phyloP scores from a whole-genome alignment of 2,888 invertebrate genomes.

The Phanerotoma sp. region DNA sequence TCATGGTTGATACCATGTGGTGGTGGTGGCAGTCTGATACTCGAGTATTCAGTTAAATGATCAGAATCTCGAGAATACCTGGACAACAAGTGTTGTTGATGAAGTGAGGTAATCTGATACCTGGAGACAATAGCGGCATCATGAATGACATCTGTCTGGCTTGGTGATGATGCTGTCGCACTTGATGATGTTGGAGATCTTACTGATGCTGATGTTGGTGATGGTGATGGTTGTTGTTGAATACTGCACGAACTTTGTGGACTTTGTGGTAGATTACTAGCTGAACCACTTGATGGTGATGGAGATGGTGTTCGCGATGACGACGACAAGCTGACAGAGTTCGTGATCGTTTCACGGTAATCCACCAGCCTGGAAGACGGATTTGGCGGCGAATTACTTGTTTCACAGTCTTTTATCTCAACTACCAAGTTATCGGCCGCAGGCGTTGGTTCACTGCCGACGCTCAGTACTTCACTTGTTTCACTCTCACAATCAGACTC shows the following conservation, averaged over 20 bases:
- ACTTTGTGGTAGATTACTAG: constrained; percentile 43
- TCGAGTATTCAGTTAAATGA: constrained; percentile 41
- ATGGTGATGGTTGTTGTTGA: constrained; percentile 50
- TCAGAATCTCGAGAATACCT: constrained; percentile 41
- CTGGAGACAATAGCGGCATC: constrained; percentile 46
- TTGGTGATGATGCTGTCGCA: constrained; percentile 52
- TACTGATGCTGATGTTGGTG: constrained; percentile 51
- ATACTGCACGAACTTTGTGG: constrained; percentile 38
- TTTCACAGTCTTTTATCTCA: constrained; percentile 33
- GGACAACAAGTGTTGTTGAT: constrained; percentile 41
- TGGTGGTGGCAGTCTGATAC: constrained; percentile 29
- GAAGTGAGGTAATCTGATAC: constrained; percentile 38
- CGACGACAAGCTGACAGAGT: constrained; percentile 12
- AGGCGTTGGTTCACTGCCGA: constrained; percentile 71
- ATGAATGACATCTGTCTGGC: constrained; percentile 43
- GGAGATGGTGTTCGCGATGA: constrained; percentile 46
- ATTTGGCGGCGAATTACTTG: constrained; percentile 4
- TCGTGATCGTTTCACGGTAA: constrained; percentile 12
- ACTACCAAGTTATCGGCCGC: constrained; percentile 33
- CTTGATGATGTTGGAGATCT: constrained; percentile 53
- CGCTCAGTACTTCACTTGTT: constrained; percentile 79
- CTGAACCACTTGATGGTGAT: constrained; percentile 49
- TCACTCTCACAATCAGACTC: constrained; percentile 54
- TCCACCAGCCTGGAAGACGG: constrained; percentile 11
- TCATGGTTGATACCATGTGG: constrained; percentile 42